Conservation (phyloP, 2,888 invertebrate genomes). For the Sesamia inferens region DNA sequence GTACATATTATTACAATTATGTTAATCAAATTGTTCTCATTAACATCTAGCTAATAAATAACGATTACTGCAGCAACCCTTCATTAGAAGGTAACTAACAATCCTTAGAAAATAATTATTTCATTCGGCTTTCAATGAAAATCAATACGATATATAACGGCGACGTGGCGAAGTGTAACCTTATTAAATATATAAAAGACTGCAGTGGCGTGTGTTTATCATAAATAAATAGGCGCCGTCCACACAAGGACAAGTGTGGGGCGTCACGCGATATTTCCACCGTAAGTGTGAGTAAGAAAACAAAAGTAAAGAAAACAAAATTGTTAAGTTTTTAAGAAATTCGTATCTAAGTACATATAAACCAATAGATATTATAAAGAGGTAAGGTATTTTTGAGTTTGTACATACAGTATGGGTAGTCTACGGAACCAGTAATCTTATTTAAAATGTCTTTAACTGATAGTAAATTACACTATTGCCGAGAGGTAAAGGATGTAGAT, state of each 20-base stretch:
- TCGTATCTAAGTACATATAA: too few species aligned
- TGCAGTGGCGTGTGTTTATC: constrained; percentile 59
- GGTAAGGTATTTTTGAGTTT: background rate
- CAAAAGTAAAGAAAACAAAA: constrained; percentile 4
- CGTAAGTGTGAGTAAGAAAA: constrained; percentile 13
- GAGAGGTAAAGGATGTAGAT: background rate
- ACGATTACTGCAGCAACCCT: background rate
- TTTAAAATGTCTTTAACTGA: background rate
- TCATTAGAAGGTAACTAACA: too few species aligned
- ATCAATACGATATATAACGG: constrained; percentile 42
- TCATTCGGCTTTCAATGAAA: constrained; percentile 10
- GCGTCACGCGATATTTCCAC: constrained; percentile 35
- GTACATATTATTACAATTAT: too few species aligned
- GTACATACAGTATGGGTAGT: background rate
- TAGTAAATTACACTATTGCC: background rate
- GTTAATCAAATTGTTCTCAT: background rate
- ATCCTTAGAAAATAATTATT: background rate
- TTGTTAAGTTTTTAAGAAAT: background rate
- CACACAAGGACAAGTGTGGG: constrained; percentile 45
- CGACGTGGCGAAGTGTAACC: constrained; percentile 37
- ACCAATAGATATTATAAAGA: too few species aligned
- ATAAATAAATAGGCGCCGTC: constrained; percentile 52
- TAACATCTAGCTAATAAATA: background rate
- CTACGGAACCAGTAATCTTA: background rate
- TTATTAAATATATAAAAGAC: constrained; percentile 56